Evolutionary conservation across 64 coral and sea anemone species (phyloP), one percentile per base, ranked within the genome.

Genomic region (Pocillopora verrucosa): DNA sequence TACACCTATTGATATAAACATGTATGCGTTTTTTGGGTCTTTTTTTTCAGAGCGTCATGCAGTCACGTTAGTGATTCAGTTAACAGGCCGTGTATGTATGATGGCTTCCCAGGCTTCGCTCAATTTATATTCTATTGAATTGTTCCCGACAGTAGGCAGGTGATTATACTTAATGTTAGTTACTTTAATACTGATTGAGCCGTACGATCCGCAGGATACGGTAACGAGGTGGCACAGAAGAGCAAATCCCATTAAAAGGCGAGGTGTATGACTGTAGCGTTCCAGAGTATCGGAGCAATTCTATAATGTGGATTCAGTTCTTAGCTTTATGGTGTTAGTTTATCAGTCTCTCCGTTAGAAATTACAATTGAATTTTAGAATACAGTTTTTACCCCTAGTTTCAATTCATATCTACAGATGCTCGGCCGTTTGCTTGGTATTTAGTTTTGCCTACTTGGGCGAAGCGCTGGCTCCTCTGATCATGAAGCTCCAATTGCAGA

Each of bases 111-210:
- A 60, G 36, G 65, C 90, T 9, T 87, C 90, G 37, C 85, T 92
- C 22, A 60, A 56, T 37, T 78, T 92, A 56, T 87, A 87, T 74
- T 80, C 90, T 14, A 73, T 87, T 62, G 90, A 92, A 58, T 65
- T 92, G 16, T 87, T 87, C 57, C 90, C 90, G 0, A 92, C 90
- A 13, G 25, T 80, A 24, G 73, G 80, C 41, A 92, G 90, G 90
- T 92, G 34, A 77, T 69, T n/a, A 13, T 3, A 12, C 61, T 24
- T 65, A 34, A 16, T 20, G 16, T 16, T 16, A 67, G 16, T 67
- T 0, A 22, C 16, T 67, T 67, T 20, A 9, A 67, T 67, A 4
- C 2, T 67, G 22, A 20, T 20, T 67, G 16, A 20, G 64, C 4
- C 64, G 1, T 7, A 51, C 41, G 3, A 51, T 51, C 7, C 41